Evolutionary conservation across 2,113 vertebrate genomes (phyloP), one percentile per base, ranked within the genome.

Genomic region (Piaya cayana): DNA sequence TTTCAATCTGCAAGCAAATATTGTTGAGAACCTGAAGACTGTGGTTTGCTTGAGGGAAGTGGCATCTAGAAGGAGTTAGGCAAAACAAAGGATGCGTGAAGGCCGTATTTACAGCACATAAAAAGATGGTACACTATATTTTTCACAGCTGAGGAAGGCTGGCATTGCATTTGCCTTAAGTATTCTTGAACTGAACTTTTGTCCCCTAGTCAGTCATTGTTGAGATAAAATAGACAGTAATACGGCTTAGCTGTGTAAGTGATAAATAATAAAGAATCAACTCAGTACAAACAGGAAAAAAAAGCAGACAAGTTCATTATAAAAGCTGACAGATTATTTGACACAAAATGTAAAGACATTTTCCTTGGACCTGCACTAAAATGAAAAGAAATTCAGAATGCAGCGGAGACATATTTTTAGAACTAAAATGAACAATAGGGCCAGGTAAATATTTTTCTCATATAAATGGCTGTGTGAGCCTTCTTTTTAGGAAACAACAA

Each of bases 401-500:
- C 36, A 91, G 21, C 37, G 27, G 52, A 65, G 76, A 52, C n/a
- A 50, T 2, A 47, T 70, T 74, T 93, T 92, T 43, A 47, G 74
- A 69, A 71, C 15, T 43, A 39, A 77, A 88, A 65, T n/a, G 58
- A 69, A 27, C 10, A 3, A 37, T 15, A 6, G 2, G 26, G 10
- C 12, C 18, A 56, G 32, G 29, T 72, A 58, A 92, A 70, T 0
- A 21, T n/a, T 84, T 70, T 59, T 82, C 21, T 88, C n/a, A n/a
- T 30, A 60, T 64, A 95, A 95, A 93, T 86, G 84, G n/a, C 81
- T 75, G 27, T 64, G 65, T 89, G 83, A 92, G 96, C 8, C 39
- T 72, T 95, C 80, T 94, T 96, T 71, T 76, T 60, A 59, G 76
- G 82, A 96, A 95, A 84, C 36, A 88, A 86, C 29, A 80, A 56